phyloP scores from a whole-genome alignment of 2,113 vertebrate genomes.

The Centropristis striata region DNA sequence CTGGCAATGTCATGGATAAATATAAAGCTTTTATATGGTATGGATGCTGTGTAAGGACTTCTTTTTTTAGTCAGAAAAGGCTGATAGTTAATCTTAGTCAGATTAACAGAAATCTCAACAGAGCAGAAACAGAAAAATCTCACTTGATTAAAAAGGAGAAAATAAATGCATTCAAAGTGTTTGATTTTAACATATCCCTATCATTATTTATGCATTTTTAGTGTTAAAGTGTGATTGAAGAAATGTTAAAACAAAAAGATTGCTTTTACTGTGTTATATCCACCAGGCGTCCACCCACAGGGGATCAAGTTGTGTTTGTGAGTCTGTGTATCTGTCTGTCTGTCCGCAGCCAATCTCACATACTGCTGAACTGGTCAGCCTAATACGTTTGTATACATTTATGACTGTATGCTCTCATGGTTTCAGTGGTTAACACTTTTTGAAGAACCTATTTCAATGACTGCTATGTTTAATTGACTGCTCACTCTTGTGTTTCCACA shows the following conservation, averaged over 20 bases:
- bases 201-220: background rate
- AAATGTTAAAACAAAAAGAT: background rate
- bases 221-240: background rate
- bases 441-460: no score
- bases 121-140: background rate
- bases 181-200: background rate
- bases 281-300: no score
- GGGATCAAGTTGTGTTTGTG: no score
- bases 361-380: no score
- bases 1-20: constrained; percentile 33
- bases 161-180: background rate
- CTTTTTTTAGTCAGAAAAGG: background rate
- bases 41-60: background rate
- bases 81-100: background rate
- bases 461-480: no score
- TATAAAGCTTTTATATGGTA: constrained; percentile 15
- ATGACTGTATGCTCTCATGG: no score
- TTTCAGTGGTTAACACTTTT: no score
- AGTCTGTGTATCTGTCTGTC: no score
- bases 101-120: no score
- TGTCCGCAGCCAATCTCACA: no score
- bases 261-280: background rate
- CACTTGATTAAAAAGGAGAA: background rate
- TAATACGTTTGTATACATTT: no score
- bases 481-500: no score